phyloP scores from a whole-genome alignment of 2,888 invertebrate genomes.

The Trisateles emortualis region DNA sequence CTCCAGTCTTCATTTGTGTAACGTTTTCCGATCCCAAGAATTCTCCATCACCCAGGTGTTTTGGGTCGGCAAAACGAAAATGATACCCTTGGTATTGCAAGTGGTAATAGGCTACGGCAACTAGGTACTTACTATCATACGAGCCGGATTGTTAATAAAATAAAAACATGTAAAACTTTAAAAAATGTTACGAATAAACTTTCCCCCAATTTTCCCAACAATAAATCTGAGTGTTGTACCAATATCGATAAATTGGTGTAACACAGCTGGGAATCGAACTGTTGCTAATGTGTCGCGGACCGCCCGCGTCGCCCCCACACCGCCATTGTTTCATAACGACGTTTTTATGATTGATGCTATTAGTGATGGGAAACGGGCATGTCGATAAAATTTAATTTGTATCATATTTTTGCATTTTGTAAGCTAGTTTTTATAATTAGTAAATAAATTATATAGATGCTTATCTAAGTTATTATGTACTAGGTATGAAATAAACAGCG shows the following conservation, averaged over 20 bases:
- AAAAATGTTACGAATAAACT: not conserved
- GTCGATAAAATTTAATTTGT: slow-evolving; percentile 26
- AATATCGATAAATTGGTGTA: slow-evolving; percentile 40
- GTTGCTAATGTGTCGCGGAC: slow-evolving; percentile 65
- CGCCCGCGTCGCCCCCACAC: slow-evolving; percentile 81
- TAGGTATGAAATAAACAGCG: too few species aligned
- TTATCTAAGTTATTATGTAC: too few species aligned
- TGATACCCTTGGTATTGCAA: too few species aligned
- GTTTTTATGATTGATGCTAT: slow-evolving; percentile 79
- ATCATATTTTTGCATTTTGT: not conserved
- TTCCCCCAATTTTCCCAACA: slow-evolving; percentile 6
- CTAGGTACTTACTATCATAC: not conserved
- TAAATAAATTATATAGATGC: too few species aligned
- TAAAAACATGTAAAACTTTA: not conserved
- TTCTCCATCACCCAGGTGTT: too few species aligned
- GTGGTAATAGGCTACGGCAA: too few species aligned
- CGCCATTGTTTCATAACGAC: slow-evolving; percentile 76
- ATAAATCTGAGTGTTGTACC: slow-evolving; percentile 36
- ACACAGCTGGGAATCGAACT: slow-evolving; percentile 34
- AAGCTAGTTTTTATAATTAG: too few species aligned
- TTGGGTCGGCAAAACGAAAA: too few species aligned
- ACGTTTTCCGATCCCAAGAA: too few species aligned
- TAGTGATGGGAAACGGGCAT: slow-evolving; percentile 62
- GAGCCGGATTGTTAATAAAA: not conserved
- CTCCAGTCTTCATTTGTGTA: too few species aligned